Evolutionary conservation across 2,888 invertebrate species (phyloP), one percentile per base, ranked within the genome.

Genomic region (Tetropium fuscum): DNA sequence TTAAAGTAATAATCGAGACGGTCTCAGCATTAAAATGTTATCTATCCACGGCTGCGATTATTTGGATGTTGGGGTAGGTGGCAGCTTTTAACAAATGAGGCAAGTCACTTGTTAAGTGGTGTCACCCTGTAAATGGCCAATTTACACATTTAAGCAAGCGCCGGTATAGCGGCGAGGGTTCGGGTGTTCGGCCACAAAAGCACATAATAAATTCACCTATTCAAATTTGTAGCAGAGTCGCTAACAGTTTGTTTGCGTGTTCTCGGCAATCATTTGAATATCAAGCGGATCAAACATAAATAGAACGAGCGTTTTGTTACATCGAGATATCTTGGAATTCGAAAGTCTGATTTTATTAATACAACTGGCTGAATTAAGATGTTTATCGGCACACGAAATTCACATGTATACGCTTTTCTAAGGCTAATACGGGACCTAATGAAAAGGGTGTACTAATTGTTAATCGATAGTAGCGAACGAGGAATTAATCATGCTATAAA

Each of bases 191-290:
- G 32, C n/a, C 16, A 47, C 34, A 36, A 30, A 44, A 18, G 45
- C 53, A 36, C 51, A 58, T 55, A 58, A 54, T 58, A 61, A 59
- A 64, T 61, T 56, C 59, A 48, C 36, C 57, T 61, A 58, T 57
- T 59, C 58, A 59, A 61, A 64, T 64, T 58, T 54, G 64, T 60
- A 59, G 53, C 53, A 27, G 62, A 69, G 69, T 70, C 72, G 74
- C 71, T 76, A 76, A 77, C 75, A 75, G 72, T 74, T 74, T 64
- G 71, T 71, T 77, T 66, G 77, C 77, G 77, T 77, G 77, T 65
- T 58, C 38, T 60, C 57, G 61, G 61, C 64, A 65, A 72, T 73
- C 72, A 77, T 77, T 77, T 77, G 76, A 75, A 77, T 77, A 77
- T 77, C 77, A 71, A 66, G 63, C 68, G 68, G 68, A 77, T 75